Percentiles rank a stretch among this genome's conserved stretches.
These are phyloP conservation scores for Petromus typicus DNA, from an alignment of 2,113 vertebrate genomes.

Conservation along the genomic window DNA sequence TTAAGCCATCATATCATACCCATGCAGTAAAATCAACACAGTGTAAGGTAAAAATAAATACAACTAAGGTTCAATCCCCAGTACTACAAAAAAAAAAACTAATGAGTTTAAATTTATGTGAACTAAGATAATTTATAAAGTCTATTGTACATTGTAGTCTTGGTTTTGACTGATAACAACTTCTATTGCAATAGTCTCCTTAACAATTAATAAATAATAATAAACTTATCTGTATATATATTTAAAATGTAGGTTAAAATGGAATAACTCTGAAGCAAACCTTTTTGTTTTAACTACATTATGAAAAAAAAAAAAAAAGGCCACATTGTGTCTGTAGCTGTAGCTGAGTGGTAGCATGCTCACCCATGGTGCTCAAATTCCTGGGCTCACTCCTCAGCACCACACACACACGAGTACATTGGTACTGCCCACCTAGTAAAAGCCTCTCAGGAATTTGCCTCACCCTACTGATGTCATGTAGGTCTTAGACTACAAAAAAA, in stretches of 20 bases:
- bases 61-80: background rate
- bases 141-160: background rate
- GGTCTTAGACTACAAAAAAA: background rate
- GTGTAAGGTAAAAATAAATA: conserved; percentile 31
- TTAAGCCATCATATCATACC: background rate
- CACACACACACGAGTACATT: background rate
- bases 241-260: conserved; percentile 31
- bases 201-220: conserved; percentile 20
- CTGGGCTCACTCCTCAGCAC: background rate
- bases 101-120: background rate
- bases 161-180: background rate
- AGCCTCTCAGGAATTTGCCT: background rate
- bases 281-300: background rate
- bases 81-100: background rate
- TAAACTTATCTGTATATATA: background rate
- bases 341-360: background rate
- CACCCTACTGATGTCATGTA: no score
- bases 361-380: background rate
- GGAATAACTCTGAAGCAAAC: background rate
- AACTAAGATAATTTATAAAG: background rate
- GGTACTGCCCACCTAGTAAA: background rate
- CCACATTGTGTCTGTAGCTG: background rate
- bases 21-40: background rate
- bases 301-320: no score
- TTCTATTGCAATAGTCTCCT: background rate